A percentile compares a stretch with the other conserved stretches of the same genome.
Evolutionary conservation across 1,140 invertebrate genomes (phyloP).

Genomic region (Chironomus tepperi): DNA sequence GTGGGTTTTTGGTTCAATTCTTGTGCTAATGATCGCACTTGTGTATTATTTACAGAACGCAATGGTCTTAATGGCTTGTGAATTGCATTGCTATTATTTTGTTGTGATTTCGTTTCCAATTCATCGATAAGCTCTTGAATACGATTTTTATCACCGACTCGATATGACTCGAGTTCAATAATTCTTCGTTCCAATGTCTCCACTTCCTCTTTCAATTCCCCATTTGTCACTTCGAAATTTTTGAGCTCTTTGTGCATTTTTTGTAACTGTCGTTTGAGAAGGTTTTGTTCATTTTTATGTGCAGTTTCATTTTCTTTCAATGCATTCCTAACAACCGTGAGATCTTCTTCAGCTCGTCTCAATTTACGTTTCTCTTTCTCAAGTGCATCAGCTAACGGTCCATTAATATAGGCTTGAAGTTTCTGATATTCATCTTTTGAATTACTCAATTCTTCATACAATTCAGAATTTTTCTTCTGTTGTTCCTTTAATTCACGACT

Average conservation of each 20-base stretch:
- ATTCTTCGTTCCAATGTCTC: constrained; percentile 36
- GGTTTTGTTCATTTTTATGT: constrained; percentile 42
- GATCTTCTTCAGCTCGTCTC: constrained; percentile 32
- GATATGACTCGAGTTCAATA: constrained; percentile 29
- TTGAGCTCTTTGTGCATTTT: constrained; percentile 44
- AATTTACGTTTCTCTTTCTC: constrained; percentile 34
- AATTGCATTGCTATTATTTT: background rate
- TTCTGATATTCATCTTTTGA: constrained; percentile 32
- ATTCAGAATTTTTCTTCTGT: constrained; percentile 38
- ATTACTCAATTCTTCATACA: constrained; percentile 42
- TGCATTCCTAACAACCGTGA: constrained; percentile 28
- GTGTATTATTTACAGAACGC: background rate
- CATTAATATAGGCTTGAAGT: constrained; percentile 30
- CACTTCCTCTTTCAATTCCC: constrained; percentile 49
- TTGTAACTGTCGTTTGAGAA: constrained; percentile 43
- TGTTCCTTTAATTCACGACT: constrained; percentile 43
- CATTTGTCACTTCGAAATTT: constrained; percentile 49
- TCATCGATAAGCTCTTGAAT: constrained; percentile 35
- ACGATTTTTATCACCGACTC: constrained; percentile 31
- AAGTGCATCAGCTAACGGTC: constrained; percentile 31
- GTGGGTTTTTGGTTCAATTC: background rate
- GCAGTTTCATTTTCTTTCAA: constrained; percentile 42
- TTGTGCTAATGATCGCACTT: background rate
- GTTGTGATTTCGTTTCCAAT: constrained; percentile 25
- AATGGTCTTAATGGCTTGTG: background rate